phyloP scores from a whole-genome alignment of 2,797 vertebrate species.

The Lepus townsendii region DNA sequence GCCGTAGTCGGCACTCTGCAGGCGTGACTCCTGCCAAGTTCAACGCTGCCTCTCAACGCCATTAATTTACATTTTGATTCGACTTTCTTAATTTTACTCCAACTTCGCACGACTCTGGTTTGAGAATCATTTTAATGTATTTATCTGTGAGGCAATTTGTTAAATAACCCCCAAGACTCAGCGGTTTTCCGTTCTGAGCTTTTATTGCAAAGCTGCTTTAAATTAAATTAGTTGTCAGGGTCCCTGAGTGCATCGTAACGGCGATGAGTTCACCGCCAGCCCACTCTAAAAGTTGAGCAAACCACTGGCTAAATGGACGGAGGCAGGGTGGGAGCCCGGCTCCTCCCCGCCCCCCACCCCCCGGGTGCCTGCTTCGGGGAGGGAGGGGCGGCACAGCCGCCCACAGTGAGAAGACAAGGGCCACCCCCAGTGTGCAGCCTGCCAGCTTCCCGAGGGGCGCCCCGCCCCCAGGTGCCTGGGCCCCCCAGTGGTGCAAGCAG shows the following conservation, averaged over 20 bases:
- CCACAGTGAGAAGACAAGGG: too few relatives aligned
- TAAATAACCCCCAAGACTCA: slow-evolving; percentile 85
- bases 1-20: neutral
- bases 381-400: too few relatives aligned
- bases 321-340: neutral
- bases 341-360: neutral
- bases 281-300: slow-evolving; percentile 63
- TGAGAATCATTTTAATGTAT: slow-evolving; percentile 82
- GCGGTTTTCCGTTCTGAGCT: slow-evolving; percentile 73
- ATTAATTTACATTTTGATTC: slow-evolving; percentile 82
- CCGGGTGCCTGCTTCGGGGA: neutral
- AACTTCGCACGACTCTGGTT: slow-evolving; percentile 66
- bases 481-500: neutral
- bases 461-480: neutral
- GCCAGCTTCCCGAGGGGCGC: neutral
- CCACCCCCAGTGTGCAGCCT: neutral
- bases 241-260: slow-evolving; percentile 69
- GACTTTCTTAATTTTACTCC: slow-evolving; percentile 82
- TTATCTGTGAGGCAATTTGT: slow-evolving; percentile 85
- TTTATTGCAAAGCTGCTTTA: slow-evolving; percentile 81
- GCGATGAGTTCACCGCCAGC: slow-evolving; percentile 70
- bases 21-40: slow-evolving; percentile 3
- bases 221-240: slow-evolving; percentile 81
- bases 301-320: neutral
- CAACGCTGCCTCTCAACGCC: slow-evolving; percentile 34